A percentile compares a stretch with the other conserved stretches of the same genome.
These are phyloP conservation scores for Clavelina lepadiformis DNA, from an alignment of 23 tunicate species.

Conservation along the genomic window DNA sequence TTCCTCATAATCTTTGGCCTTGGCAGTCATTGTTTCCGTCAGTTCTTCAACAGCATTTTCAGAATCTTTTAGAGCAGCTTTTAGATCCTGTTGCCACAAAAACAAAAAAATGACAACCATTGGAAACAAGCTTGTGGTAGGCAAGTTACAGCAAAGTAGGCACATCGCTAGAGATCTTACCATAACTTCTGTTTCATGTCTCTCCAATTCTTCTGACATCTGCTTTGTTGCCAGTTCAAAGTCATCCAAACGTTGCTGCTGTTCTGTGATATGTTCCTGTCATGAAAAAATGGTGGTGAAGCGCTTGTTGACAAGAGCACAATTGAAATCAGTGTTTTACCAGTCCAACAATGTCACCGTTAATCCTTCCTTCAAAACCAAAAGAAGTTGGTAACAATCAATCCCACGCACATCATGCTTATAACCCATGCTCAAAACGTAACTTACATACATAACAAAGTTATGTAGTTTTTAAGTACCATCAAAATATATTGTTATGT, in stretches of 20 bases:
- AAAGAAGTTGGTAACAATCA: too few species aligned
- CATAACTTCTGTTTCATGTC: constrained; percentile 62
- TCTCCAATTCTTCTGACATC: constrained; percentile 85
- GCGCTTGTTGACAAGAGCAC: too few species aligned
- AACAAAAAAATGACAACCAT: neutral
- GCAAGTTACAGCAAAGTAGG: neutral
- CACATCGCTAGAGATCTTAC: too few species aligned
- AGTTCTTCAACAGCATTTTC: constrained; percentile 40
- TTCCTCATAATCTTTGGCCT: constrained; percentile 13
- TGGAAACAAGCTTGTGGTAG: neutral
- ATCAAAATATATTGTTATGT: too few species aligned
- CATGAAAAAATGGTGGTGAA: too few species aligned
- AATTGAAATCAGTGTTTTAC: too few species aligned
- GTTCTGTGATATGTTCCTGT: constrained; percentile 88
- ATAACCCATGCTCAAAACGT: too few species aligned
- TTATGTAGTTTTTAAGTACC: too few species aligned
- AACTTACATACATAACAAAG: too few species aligned
- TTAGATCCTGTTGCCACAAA: constrained; percentile 41
- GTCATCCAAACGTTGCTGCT: constrained; percentile 84
- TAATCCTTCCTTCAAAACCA: too few species aligned
- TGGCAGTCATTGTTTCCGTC: constrained; percentile 7
- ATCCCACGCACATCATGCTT: too few species aligned
- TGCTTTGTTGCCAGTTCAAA: constrained; percentile 82
- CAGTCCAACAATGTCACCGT: too few species aligned
- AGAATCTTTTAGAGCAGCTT: constrained; percentile 49